phyloP scores from a whole-genome alignment of 2,888 invertebrate genomes.

The Ligdia adustata region DNA sequence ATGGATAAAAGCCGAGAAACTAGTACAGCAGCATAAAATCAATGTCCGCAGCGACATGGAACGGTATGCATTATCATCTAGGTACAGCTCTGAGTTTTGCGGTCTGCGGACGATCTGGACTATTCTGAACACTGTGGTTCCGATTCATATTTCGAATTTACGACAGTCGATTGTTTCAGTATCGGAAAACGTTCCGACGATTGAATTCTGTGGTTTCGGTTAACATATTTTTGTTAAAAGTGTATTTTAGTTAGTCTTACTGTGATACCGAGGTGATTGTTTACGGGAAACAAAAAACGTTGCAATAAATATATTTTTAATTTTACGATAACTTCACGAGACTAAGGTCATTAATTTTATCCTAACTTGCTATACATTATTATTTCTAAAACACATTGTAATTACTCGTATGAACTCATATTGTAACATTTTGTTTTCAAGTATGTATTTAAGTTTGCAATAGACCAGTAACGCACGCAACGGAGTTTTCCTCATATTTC shows the following conservation, averaged over 20 bases:
- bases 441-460: no score
- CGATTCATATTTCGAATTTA: conserved; percentile 22
- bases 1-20: neutral
- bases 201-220: conserved; percentile 13
- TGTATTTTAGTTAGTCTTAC: conserved; percentile 1
- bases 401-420: no score
- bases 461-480: no score
- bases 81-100: neutral
- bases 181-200: conserved; percentile 13
- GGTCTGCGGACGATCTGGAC: conserved; percentile 7
- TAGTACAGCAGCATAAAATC: neutral
- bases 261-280: neutral
- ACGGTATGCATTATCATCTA: conserved; percentile 4
- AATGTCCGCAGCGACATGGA: conserved; percentile 4
- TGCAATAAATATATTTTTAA: no score
- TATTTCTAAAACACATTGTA: no score
- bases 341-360: no score
- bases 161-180: conserved; percentile 17
- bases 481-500: no score
- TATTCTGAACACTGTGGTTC: conserved; percentile 19
- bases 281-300: no score
- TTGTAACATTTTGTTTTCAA: no score
- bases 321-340: no score
- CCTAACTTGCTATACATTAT: no score
- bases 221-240: neutral